Evolutionary conservation across 2,888 invertebrate genomes (phyloP), one percentile per base, ranked within the genome.

Genomic region (Cremastinae sp.): DNA sequence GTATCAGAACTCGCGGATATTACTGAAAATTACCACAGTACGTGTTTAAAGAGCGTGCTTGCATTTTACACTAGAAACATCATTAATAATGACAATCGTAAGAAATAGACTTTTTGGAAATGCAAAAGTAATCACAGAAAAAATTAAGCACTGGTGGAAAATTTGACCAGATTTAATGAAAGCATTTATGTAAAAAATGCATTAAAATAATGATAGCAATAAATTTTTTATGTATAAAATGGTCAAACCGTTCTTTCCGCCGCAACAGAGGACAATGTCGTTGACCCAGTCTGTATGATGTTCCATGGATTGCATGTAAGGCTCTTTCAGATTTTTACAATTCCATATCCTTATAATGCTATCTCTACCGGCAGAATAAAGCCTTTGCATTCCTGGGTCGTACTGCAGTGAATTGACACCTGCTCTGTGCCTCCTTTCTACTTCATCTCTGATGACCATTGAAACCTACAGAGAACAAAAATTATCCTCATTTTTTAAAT

Each of bases 231-330:
- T n/a, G n/a, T n/a, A n/a, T n/a, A n/a, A n/a, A n/a, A n/a, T n/a
- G n/a, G 16, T 91, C 93, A 91, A 91, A 96, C 96, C 93, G 90
- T 98, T 98, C 90, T 97, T 95, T 41, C 99, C 99, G 80, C 96
- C 96, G 90, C 98, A 98, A 89, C 99, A 99, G 28, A 99, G 92
- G 43, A 99, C 96, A 88, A 99, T 97, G 91, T 99, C 99, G 90
- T 99, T 99, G 58, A 99, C 98, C 99, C 99, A 99, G 90, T 99
- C 99, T 1, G 98, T 99, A 89, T 99, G 99, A 90, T 99, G 99
- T 90, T 99, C 99, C 98, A 99, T 97, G 34, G 98, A 97, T 87
- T 97, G 96, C 76, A 97, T 93, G 88, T 97, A 98, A 64, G 93
- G 94, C 80, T 96, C 95, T 89, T 94, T 92, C 78, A 90, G 89